Evolutionary conservation across 2,113 vertebrate genomes (phyloP).

Genomic region (Oreochromis tanganicae): DNA sequence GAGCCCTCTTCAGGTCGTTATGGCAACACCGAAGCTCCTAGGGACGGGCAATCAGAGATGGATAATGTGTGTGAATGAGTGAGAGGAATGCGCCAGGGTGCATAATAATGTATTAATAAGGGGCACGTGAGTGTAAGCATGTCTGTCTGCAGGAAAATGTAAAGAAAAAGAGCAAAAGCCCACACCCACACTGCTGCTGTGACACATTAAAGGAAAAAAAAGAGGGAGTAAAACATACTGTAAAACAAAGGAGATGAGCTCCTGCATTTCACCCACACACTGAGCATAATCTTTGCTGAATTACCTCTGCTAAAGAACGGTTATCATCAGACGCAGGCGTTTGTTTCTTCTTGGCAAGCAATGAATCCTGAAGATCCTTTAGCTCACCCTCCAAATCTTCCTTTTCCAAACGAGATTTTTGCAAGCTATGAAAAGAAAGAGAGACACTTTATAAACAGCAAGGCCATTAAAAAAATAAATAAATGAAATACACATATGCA

Average conservation of each 20-base stretch:
- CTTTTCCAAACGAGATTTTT: conserved; percentile 80
- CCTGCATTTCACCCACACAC: conserved; percentile 20
- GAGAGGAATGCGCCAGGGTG: not conserved
- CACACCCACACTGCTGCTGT: not conserved
- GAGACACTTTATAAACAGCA: not conserved
- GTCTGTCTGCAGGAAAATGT: not conserved
- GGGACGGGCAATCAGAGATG: conserved; percentile 14
- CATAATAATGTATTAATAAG: not conserved
- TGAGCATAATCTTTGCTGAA: conserved; percentile 8
- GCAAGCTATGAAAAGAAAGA: conserved; percentile 68
- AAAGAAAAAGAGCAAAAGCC: not conserved
- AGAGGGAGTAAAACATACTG: not conserved
- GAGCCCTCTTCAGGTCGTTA: conserved; percentile 66
- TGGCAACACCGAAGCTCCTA: conserved; percentile 75
- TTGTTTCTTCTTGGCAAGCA: conserved; percentile 63
- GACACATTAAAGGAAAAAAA: not conserved
- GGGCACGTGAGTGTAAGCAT: not conserved
- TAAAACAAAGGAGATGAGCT: conserved; percentile 2
- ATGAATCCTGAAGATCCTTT: conserved; percentile 70
- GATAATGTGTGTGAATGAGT: not conserved
- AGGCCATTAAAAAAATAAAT: not conserved
- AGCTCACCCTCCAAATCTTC: conserved; percentile 80
- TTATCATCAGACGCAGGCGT: conserved; percentile 39
- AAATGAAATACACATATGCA: not conserved
- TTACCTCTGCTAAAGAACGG: conserved; percentile 52